Base-by-base conservation (phyloP, 2,113 vertebrate species). In the Bungarus multicinctus region DNA sequence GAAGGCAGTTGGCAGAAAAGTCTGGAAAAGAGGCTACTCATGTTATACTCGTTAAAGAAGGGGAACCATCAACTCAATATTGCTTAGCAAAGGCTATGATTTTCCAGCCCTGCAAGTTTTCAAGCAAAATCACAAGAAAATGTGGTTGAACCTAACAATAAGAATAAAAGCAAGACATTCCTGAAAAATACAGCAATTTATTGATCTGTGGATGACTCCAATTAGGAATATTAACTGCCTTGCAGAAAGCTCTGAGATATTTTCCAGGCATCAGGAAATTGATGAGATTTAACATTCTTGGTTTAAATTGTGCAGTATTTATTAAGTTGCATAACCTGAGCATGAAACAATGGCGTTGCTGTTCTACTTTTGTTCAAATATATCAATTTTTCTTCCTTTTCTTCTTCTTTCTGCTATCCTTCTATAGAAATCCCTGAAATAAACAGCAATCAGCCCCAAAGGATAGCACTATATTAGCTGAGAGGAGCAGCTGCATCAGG, bases 11-110 rank as follows among this genome's bases (percentile, higher is more conserved):
- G 92, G 58, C 89, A 92, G 92, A 74, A 89, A 89, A 94, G 85
- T 87, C 45, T 23, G 57, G 85, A 50, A 88, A 96, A 91, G 87
- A 93, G 92, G 39, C 92, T 60, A 85, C 52, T 93, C 54, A 27
- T 95, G 95, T 27, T 96, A 81, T 81, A 89, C 58, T 96, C 94
- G 91, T 93, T 95, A 94, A 87, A 89, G 93, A 85, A 3, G 3
- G 89, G 14, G 90, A 93, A 93, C 88, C 93, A 95, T 96, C 94
- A 94, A 8, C 91, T 90, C 94, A 94, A 87, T 39, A 93, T 90
- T 94, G 87, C 90, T 92, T 85, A 57, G 60, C 45, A 91, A 81
- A 92, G 69, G 81, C 6, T 58, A 52, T 92, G 55, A 43, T 14
- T 96, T 89, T 55, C 50, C 60, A 57, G 52, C 39, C 5, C 20